phyloP scores from a whole-genome alignment of 2,113 vertebrate species.

The Coryphaenoides rupestris region DNA sequence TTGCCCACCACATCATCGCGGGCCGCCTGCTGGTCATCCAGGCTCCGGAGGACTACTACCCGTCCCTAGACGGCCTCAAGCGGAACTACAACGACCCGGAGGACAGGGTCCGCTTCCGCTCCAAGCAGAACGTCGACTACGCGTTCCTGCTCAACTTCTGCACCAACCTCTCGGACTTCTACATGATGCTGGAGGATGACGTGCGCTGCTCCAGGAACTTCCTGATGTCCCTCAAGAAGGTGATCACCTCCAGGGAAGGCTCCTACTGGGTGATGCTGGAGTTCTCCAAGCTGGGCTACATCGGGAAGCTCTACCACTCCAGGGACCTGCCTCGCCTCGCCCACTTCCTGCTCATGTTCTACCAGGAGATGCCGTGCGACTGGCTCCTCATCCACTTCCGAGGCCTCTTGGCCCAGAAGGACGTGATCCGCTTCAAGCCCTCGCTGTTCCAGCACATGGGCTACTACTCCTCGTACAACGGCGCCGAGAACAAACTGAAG shows the following conservation, averaged over 20 bases:
- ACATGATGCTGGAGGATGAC: slow-evolving; percentile 97
- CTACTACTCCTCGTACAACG: slow-evolving; percentile 96
- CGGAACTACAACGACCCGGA: slow-evolving; percentile 98
- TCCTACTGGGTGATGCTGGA: slow-evolving; percentile 97
- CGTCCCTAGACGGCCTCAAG: slow-evolving; percentile 89
- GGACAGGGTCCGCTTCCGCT: slow-evolving; percentile 93
- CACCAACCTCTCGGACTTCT: slow-evolving; percentile 95
- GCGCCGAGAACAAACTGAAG: slow-evolving; percentile 94
- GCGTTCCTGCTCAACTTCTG: slow-evolving; percentile 91
- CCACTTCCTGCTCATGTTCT: slow-evolving; percentile 98
- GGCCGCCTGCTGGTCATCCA: slow-evolving; percentile 93
- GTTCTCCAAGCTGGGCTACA: slow-evolving; percentile 98
- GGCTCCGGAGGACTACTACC: slow-evolving; percentile 90
- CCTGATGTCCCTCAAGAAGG: slow-evolving; percentile 94
- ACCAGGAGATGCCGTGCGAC: slow-evolving; percentile 99
- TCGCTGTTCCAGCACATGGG: slow-evolving; percentile 99
- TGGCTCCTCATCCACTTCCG: slow-evolving; percentile 96
- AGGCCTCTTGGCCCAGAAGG: slow-evolving; percentile 90
- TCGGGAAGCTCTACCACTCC: slow-evolving; percentile 92
- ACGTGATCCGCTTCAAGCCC: slow-evolving; percentile 89
- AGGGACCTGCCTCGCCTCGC: slow-evolving; percentile 86
- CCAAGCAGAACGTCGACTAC: slow-evolving; percentile 96
- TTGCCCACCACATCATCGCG: slow-evolving; percentile 94
- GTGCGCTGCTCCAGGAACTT: slow-evolving; percentile 95
- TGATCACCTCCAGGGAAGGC: slow-evolving; percentile 89